Evolutionary conservation across 2,888 invertebrate genomes (phyloP).

Genomic region (Drosophila paranaensis): DNA sequence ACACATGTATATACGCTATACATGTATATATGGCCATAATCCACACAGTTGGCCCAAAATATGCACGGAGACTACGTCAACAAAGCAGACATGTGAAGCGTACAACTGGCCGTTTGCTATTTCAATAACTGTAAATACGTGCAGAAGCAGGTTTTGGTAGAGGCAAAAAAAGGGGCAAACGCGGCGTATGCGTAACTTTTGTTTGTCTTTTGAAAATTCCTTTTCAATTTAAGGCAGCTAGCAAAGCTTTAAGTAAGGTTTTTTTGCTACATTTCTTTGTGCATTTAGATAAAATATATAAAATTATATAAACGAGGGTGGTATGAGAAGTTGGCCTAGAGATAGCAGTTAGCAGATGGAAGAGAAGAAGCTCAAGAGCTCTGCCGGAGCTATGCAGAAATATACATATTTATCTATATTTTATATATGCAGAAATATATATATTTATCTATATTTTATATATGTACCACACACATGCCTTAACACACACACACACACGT

Average conservation of each 20-base stretch:
- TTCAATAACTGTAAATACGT: constrained; percentile 55
- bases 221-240: constrained; percentile 24
- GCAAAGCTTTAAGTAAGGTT: neutral
- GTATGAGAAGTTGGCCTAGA: neutral
- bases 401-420: neutral
- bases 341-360: neutral
- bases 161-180: constrained; percentile 4
- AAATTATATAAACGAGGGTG: neutral
- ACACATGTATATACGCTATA: neutral
- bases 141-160: neutral
- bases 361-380: neutral
- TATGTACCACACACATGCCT: constrained; percentile 25
- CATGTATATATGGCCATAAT: neutral
- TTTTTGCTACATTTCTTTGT: neutral
- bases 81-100: constrained; percentile 32
- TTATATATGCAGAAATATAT: neutral
- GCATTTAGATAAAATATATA: neutral
- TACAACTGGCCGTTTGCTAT: constrained; percentile 35
- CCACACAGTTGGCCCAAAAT: constrained; percentile 15
- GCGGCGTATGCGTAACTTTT: constrained; percentile 50
- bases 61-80: constrained; percentile 25
- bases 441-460: neutral
- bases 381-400: neutral
- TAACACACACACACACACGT: neutral
- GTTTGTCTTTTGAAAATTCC: neutral